A percentile compares a stretch with the other conserved stretches of the same genome.
These are phyloP conservation scores for Drosophila quinaria DNA, from an alignment of 2,888 invertebrate species.

Conservation along the genomic window DNA sequence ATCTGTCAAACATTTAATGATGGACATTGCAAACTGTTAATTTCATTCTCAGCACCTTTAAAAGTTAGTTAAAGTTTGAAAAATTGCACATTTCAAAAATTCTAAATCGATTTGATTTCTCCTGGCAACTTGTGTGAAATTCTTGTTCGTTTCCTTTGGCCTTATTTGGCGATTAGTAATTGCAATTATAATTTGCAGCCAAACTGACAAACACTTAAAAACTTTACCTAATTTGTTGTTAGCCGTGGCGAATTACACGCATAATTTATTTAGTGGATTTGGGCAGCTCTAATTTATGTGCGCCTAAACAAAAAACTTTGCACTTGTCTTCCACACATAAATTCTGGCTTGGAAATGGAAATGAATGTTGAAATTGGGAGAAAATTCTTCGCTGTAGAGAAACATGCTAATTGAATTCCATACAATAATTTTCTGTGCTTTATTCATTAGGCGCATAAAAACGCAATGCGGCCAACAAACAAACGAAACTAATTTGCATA, in stretches of 20 bases:
- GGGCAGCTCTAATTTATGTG: slow-evolving; percentile 39
- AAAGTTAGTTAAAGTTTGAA: too few relatives aligned
- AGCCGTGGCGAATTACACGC: slow-evolving; percentile 59
- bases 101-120: neutral
- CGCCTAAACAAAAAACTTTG: slow-evolving; percentile 46
- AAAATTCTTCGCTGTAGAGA: neutral
- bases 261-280: slow-evolving; percentile 70
- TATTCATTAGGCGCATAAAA: slow-evolving; percentile 66
- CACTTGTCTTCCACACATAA: slow-evolving; percentile 27
- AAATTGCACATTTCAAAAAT: neutral
- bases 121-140: slow-evolving; percentile 24
- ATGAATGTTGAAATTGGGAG: neutral
- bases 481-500: slow-evolving; percentile 69
- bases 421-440: slow-evolving; percentile 71
- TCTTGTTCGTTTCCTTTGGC: slow-evolving; percentile 9
- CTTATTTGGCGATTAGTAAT: slow-evolving; percentile 21
- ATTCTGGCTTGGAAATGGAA: neutral
- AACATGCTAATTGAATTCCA: slow-evolving; percentile 69
- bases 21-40: too few relatives aligned
- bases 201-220: slow-evolving; percentile 38
- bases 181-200: slow-evolving; percentile 46
- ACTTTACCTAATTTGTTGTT: slow-evolving; percentile 38
- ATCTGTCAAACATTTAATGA: too few relatives aligned
- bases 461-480: slow-evolving; percentile 48
- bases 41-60: too few relatives aligned